Conservation (phyloP, 2,797 vertebrate species). For the Limnodromus scolopaceus region DNA sequence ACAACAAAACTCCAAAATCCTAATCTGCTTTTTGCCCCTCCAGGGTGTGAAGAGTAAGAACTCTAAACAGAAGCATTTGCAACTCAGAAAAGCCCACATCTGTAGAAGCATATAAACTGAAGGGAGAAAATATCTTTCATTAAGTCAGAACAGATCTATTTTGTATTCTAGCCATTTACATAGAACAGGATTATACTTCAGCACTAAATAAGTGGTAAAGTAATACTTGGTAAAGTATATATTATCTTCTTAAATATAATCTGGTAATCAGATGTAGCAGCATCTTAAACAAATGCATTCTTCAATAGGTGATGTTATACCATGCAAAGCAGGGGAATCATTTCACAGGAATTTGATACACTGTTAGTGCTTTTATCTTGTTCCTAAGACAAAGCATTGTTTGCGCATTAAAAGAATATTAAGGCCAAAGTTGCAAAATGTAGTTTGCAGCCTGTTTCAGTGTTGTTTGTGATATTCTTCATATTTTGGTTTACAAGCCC, state of each 20-base stretch:
- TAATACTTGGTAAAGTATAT: constrained; percentile 53
- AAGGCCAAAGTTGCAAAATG: constrained; percentile 40
- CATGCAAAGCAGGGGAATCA: constrained; percentile 31
- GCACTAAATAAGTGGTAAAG: constrained; percentile 48
- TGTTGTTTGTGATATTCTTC: background rate
- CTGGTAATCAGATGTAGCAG: constrained; percentile 72
- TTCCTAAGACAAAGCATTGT: background rate
- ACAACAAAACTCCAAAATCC: background rate
- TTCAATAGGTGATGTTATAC: constrained; percentile 52
- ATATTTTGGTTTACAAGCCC: background rate
- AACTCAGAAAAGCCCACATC: background rate
- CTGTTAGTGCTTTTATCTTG: constrained; percentile 44
- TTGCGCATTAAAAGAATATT: constrained; percentile 32
- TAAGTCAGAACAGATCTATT: background rate
- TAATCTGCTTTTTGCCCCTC: constrained; percentile 53
- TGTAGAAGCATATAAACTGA: background rate
- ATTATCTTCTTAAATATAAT: constrained; percentile 73
- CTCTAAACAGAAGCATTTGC: constrained; percentile 4
- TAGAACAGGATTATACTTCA: constrained; percentile 58
- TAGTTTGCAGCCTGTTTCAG: background rate
- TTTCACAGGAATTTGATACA: constrained; percentile 60
- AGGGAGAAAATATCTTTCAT: background rate
- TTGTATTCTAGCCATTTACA: constrained; percentile 53
- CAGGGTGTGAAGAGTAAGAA: constrained; percentile 16
- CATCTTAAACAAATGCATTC: constrained; percentile 65